Base-by-base conservation (phyloP, 2,113 vertebrate genomes). In the Galemys pyrenaicus region DNA sequence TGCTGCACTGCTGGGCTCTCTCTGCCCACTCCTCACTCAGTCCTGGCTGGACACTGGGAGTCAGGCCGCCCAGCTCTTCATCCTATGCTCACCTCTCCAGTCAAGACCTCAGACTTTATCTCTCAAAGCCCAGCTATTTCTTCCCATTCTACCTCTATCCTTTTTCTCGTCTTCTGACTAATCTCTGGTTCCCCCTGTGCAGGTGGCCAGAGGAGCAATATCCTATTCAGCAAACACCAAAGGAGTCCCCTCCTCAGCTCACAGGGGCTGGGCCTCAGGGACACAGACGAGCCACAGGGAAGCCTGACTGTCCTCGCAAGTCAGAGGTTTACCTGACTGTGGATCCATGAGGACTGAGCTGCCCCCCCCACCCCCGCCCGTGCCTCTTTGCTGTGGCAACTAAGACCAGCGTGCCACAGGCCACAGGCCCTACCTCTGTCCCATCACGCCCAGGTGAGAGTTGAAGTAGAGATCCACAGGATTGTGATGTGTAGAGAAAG, bases 301-400 rank as follows among this genome's bases (percentile, higher is more conserved):
- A 46, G 32, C 46, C 46, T 49, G 8, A 13, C 46, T 11, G 12
- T 49, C 46, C 12, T 49, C 46, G 12, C 46, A 49, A 44, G 44
- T 44, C 44, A 44, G 44, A 44, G 44, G 44, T 44, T 44, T 44
- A 44, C 44, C 44, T 49, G 46, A 13, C 46, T 11, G 2, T 11
- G 10, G 46, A 11, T 49, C 46, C 49, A 51, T 16, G 15, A 51
- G 49, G 49, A 51, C 7, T 51, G 49, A 17, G 49, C 49, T 51
- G 15, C 15, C 49, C 15, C 49, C 49, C 46, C 39, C 37, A 17
- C 12, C 8, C 39, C 39, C 24, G 39, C 7, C 32, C 35, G 30
- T 46, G 19, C 0, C 15, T 30, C 70, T 10, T 49, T 54, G 26
- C 44, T 9, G 0, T 30, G 5, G 0, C 3, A 10, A 26, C 51